Percentiles rank a stretch among this genome's conserved stretches.
phyloP scores from a whole-genome alignment of 1,140 invertebrate genomes.

The Rhynchophorus ferrugineus region DNA sequence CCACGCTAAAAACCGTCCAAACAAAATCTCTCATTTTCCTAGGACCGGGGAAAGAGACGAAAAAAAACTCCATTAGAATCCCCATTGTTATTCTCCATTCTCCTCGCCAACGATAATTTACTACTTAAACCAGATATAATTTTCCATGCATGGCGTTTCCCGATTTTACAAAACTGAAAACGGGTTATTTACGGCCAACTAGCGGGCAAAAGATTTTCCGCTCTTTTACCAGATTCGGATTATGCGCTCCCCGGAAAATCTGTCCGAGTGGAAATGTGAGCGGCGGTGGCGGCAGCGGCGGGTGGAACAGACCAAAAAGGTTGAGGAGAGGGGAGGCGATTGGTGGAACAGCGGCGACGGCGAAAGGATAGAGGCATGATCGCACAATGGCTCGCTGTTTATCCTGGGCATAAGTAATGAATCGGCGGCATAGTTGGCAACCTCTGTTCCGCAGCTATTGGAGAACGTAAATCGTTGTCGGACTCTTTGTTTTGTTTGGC shows the following conservation, averaged over 20 bases:
- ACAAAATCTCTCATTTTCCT: no score
- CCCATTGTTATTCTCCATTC: not conserved
- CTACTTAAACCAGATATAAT: not conserved
- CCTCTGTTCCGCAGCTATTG: no score
- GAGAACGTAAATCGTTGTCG: no score
- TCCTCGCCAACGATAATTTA: not conserved
- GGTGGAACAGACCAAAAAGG: not conserved
- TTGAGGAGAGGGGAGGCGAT: not conserved
- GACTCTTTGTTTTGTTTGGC: no score
- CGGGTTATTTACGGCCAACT: not conserved
- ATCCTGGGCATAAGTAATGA: no score
- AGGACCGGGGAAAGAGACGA: no score
- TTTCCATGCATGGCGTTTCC: no score
- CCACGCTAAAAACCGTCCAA: no score
- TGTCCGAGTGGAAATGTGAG: not conserved
- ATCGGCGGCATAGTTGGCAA: no score
- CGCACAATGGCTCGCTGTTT: no score
- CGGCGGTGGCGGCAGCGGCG: no score
- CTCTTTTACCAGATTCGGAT: not conserved
- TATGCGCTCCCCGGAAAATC: not conserved
- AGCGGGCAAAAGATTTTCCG: not conserved
- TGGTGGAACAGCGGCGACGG: not conserved
- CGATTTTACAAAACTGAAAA: not conserved
- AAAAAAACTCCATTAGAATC: not conserved
- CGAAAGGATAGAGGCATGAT: not conserved